Base-by-base conservation (phyloP, 2,113 vertebrate species). In the Centropus unirufus region DNA sequence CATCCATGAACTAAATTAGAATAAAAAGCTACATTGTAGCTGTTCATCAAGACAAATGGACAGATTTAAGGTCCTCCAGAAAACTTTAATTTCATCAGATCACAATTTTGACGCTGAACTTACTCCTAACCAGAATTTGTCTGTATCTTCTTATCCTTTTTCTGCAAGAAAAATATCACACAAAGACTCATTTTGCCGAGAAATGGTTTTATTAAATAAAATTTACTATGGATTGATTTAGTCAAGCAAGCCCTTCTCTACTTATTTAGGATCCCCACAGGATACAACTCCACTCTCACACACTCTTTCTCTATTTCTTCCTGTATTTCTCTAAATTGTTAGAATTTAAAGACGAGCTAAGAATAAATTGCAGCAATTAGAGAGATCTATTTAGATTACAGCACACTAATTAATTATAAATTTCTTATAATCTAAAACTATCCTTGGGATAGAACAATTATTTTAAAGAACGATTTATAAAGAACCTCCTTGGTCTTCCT, bases 21-120 rank as follows among this genome's bases (percentile, higher is more conserved):
- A 68, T 8, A 46, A 46, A 47, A 77, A 90, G 40, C 81, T 29
- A 72, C 18, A 23, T 19, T 47, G 39, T 77, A 70, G 46, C 29
- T 92, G 42, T 70, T 88, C 51, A 88, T 64, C 88, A 83, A 73
- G 72, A 86, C 86, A 81, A 77, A 77, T 21, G 68, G 34, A 69
- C 39, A 89, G 64, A 73, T 87, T 74, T 74, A 46, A 63, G 39
- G 23, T 86, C 94, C 94, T 94, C 23, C 34, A 44, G 86, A 29
- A 92, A 88, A 74, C 52, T 76, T 58, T 34, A 42, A 86, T 81
- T 94, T 83, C 68, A 86, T 86, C 59, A 86, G 68, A 94, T 78
- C 72, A 49, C 46, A 78, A 32, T 94, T 85, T 29, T 78, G 79
- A 90, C 44, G 68, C 59, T 63, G 57, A 93, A 80, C 4, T 77